Conservation (phyloP, 2,113 vertebrate species). For the Megaceryle maxima region DNA sequence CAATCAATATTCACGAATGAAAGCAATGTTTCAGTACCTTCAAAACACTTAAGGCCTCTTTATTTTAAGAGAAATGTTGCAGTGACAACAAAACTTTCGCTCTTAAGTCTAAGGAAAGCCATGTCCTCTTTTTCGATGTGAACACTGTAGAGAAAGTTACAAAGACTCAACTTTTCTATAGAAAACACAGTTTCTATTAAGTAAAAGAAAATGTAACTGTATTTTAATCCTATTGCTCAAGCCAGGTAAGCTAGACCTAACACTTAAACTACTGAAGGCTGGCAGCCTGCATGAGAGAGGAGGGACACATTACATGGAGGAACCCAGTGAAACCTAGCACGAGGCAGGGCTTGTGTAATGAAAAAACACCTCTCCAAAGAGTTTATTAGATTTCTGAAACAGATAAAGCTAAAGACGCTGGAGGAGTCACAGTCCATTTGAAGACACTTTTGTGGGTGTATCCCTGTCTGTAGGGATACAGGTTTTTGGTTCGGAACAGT, state of each 20-base stretch:
- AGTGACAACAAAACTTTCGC: neutral
- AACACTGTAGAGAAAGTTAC: neutral
- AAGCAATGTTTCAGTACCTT: neutral
- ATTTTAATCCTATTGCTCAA: neutral
- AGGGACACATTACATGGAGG: neutral
- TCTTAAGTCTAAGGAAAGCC: neutral
- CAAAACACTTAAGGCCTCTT: neutral
- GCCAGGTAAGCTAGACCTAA: neutral
- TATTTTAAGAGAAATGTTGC: neutral
- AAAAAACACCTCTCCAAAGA: neutral
- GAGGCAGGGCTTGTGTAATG: neutral
- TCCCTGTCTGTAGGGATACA: neutral
- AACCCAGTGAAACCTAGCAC: neutral
- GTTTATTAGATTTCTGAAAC: neutral
- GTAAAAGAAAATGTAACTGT: neutral
- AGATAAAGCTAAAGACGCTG: neutral
- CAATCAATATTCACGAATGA: neutral
- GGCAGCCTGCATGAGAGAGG: neutral
- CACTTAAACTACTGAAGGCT: neutral
- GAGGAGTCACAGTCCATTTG: neutral
- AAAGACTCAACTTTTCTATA: neutral
- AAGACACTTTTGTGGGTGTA: neutral
- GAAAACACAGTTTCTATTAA: neutral
- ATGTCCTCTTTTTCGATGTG: neutral
- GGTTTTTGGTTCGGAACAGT: neutral